Evolutionary conservation across 2,113 vertebrate genomes (phyloP).

Genomic region (Hippocampus mohnikei): DNA sequence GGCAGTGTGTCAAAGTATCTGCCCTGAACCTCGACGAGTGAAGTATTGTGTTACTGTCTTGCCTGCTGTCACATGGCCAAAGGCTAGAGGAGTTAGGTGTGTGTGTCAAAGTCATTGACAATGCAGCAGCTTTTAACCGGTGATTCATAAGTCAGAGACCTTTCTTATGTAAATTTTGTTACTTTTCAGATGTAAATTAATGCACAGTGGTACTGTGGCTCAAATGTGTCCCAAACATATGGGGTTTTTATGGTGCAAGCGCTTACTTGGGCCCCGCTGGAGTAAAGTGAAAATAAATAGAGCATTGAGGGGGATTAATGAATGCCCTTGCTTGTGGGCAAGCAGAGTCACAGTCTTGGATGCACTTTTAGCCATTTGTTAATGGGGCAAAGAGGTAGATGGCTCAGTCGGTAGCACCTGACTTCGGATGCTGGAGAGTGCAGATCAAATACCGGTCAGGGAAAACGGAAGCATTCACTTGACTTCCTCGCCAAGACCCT

Average conservation of each 20-base stretch:
- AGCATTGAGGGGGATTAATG: too few species aligned
- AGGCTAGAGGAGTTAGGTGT: slow-evolving; percentile 46
- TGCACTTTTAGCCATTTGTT: too few species aligned
- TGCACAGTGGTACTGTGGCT: background rate
- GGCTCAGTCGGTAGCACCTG: too few species aligned
- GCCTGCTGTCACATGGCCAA: slow-evolving; percentile 58
- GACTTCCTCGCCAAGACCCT: too few species aligned
- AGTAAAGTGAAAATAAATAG: too few species aligned
- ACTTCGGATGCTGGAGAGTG: too few species aligned
- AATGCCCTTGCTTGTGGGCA: too few species aligned
- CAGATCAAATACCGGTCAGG: too few species aligned
- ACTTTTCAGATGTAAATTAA: background rate
- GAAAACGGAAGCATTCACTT: too few species aligned
- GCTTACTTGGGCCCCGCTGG: background rate
- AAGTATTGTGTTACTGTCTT: slow-evolving; percentile 51
- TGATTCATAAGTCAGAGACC: slow-evolving; percentile 7
- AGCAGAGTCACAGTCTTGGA: too few species aligned
- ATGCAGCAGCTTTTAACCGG: slow-evolving; percentile 28
- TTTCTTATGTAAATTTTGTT: background rate
- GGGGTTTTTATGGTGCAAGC: background rate
- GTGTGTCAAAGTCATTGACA: slow-evolving; percentile 39
- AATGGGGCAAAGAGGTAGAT: too few species aligned
- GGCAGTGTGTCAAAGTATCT: slow-evolving; percentile 59
- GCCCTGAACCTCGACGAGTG: slow-evolving; percentile 55
- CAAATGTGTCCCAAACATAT: background rate